Base-by-base conservation (phyloP, 1,140 invertebrate genomes). In the Chlorops oryzae region DNA sequence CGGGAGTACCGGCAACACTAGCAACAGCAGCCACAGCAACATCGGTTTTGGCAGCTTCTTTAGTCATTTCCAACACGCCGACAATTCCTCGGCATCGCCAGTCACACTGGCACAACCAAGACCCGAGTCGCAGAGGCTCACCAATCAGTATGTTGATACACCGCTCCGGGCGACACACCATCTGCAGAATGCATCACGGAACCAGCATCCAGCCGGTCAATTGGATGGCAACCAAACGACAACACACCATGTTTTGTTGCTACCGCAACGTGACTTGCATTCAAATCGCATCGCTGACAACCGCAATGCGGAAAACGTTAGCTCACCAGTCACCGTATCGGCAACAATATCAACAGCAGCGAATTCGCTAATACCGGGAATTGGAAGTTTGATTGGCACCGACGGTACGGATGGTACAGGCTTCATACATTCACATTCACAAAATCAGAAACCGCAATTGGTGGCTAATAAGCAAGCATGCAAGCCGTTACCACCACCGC, bases 121-220 rank as follows among this genome's bases (percentile, higher is more conserved):
- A 59, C 87, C 87, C 32, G 84, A 87, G 65, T 80, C 77, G 63
- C 85, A 88, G 70, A 77, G 88, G 55, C 78, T 81, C 60, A 80
- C 80, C 66, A 92, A 91, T 78, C 86, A 88, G 64, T 91, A 91
- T 76, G 87, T 90, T 66, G 88, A 92, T 64, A 86, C 87, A 50
- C 88, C 88, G 56, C 78, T 86, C 55, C 65, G 76, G 59, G 59
- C 73, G 62, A 52, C 57, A 28, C 55, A 52, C 24, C 54, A 58
- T 35, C 61, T 65, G 50, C 67, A 67, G 47, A 63, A 70, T 56
- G 62, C 62, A 45, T 61, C 60, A 41, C 65, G 61, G 9, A 57
- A 56, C 25, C 67, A 63, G 50, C 63, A 63, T 56, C 61, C 62
- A 49, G 63, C 56, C 24, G 62, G 62, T 28, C 62, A 69, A 52